Base-by-base conservation (phyloP, 2,113 vertebrate species). In the Coptodon bakossiorum region DNA sequence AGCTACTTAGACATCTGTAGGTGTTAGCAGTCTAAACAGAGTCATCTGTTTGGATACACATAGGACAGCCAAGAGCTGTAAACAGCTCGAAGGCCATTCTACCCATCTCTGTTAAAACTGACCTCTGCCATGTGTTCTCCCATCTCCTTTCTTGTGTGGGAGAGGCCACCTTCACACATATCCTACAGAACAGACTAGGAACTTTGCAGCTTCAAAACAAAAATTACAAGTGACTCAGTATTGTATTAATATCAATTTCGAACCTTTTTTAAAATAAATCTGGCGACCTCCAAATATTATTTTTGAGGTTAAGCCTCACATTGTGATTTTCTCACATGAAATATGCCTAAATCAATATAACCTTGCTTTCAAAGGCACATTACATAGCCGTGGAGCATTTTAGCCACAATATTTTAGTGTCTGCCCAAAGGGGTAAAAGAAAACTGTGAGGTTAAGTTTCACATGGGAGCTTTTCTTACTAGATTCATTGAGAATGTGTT, bases 61-160 rank as follows among this genome's bases (percentile, higher is more conserved):
- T 3, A 45, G 12, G 17, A 68, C 48, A 78, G 63, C 48, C 56
- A 29, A 71, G 57, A 24, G 24, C 27, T 84, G 80, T 22, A 79
- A 89, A 87, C 89, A 87, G 89, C 84, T 81, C 56, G 87, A 85
- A 59, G 61, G 82, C 71, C 27, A 12, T 48, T 78, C 71, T 50
- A 29, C 36, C 27, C 45, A 43, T 50, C 68, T 80, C 57, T 36
- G 68, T 34, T 66, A 36, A 6, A 54, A 71, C 68, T 83, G 52
- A 81, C 9, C 43, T 87, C 40, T 57, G 27, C 17, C n/a, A 63
- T 79, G 81, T 79, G 78, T 86, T 84, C 34, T 71, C 66, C 81
- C 6, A n/a, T 31, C 89, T 66, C 40, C 31, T 11, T 86, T 17
- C 7, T 31, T 78, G 71, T 50, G 45, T 78, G 71, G 43, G 71